Conservation (phyloP, 2,888 invertebrate genomes). For the Lagria hirta region DNA sequence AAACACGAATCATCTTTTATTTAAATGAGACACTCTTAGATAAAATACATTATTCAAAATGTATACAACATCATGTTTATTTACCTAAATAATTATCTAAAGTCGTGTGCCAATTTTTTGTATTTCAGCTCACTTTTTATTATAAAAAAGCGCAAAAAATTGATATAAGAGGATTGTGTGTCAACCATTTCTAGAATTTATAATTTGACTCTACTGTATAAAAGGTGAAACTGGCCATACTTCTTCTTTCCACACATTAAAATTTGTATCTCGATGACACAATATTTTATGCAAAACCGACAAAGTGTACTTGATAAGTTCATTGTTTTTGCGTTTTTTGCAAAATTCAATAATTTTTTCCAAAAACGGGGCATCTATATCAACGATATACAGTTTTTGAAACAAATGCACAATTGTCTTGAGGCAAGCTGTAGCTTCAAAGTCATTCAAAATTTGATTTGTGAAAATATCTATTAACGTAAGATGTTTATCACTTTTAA, state of each 20-base stretch:
- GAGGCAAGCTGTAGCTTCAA: constrained; percentile 36
- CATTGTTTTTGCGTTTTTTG: constrained; percentile 27
- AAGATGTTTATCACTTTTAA: constrained; percentile 25
- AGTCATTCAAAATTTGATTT: constrained; percentile 25
- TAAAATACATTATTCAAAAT: no score
- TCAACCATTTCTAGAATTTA: no score
- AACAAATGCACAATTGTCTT: constrained; percentile 45
- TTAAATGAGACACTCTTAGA: no score
- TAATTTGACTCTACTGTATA: no score
- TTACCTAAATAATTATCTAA: no score
- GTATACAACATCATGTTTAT: no score
- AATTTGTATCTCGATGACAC: constrained; percentile 32
- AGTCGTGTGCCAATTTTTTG: no score
- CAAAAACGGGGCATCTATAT: constrained; percentile 37
- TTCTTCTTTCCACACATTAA: constrained; percentile 41
- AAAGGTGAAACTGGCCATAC: constrained; percentile 31
- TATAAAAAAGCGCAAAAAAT: no score
- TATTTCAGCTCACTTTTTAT: no score
- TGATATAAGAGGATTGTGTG: no score
- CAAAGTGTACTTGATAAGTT: constrained; percentile 40
- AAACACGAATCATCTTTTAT: no score
- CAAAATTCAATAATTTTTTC: constrained; percentile 39
- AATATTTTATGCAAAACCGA: constrained; percentile 46
- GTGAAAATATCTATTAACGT: constrained; percentile 31
- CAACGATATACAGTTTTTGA: constrained; percentile 38